Evolutionary conservation across 2,113 vertebrate genomes (phyloP), one percentile per base, ranked within the genome.

Genomic region (Otocyon megalotis): DNA sequence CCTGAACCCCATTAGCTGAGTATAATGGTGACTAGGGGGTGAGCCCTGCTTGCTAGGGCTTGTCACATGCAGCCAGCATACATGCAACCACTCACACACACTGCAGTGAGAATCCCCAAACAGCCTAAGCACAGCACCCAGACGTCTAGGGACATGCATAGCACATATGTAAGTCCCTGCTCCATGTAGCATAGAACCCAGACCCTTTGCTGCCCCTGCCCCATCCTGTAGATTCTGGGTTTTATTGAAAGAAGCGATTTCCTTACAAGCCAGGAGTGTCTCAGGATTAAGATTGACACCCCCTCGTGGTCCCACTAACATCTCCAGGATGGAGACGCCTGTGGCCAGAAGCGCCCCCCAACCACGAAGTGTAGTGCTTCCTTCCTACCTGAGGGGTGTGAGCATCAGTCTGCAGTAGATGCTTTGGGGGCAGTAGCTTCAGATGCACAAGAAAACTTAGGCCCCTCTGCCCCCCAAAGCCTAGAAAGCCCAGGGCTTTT

Each of bases 61-160:
- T 26, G 28, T 58, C 58, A 4, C 5, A 5, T 48, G n/a, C 86
- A 80, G 80, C 62, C 11, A 24, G 11, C 53, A 5, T 12, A 71
- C 20, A 4, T 0, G 28, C 22, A 24, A 14, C 54, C n/a, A 54
- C 16, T 48, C 24, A 5, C 43, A 76, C 19, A 10, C 7, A 0
- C 67, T 15, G 22, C 24, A 2, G 6, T 48, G 2, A 30, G 72
- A 6, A 0, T 43, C 16, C 35, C 62, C 4, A 4, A 48, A 35
- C 20, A 12, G 16, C 69, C 65, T 10, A 4, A 67, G 58, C 30
- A 24, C 13, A 43, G 53, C 8, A 19, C 77, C 86, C 20, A 11
- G 81, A 62, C 1, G 3, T 22, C 8, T 2, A 2, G 24, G 9
- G n/a, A 3, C 6, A 2, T 15, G 2, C 43, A 5, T 12, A 3